phyloP scores from a whole-genome alignment of 2,888 invertebrate genomes.

The Gymnosoma rotundatum region DNA sequence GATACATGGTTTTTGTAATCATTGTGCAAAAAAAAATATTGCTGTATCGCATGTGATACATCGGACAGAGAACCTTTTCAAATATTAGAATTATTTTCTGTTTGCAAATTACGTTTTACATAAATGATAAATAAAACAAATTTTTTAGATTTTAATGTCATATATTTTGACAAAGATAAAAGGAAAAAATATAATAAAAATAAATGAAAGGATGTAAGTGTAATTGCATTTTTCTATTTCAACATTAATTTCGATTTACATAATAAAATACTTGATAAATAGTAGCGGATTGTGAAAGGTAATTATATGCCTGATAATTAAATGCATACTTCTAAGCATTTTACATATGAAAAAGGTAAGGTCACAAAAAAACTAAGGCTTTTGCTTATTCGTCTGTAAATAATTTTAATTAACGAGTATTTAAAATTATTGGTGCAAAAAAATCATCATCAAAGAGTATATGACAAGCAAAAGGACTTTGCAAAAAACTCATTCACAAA shows the following conservation, averaged over 20 bases:
- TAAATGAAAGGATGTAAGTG: background rate
- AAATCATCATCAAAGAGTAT: slow-evolving; percentile 46
- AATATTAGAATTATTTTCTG: too few relatives aligned
- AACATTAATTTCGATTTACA: slow-evolving; percentile 1
- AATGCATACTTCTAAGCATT: background rate
- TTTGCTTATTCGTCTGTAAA: slow-evolving; percentile 50
- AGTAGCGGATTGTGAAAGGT: slow-evolving; percentile 37
- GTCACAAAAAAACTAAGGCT: background rate
- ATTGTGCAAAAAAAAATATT: too few relatives aligned
- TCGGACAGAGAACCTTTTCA: too few relatives aligned
- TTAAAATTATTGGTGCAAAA: slow-evolving; percentile 62
- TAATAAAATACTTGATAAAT: slow-evolving; percentile 1
- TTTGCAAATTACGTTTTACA: too few relatives aligned
- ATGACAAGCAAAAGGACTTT: slow-evolving; percentile 25
- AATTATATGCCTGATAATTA: slow-evolving; percentile 45
- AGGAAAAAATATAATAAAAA: background rate
- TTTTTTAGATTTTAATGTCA: too few relatives aligned
- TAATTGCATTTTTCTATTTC: background rate
- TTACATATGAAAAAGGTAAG: background rate
- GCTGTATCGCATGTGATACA: too few relatives aligned
- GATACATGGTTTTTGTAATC: too few relatives aligned
- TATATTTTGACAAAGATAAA: too few relatives aligned
- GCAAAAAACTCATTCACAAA: background rate
- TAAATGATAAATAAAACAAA: too few relatives aligned
- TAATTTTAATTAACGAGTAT: slow-evolving; percentile 60